These are phyloP conservation scores for Linnaemya vulpina DNA, from an alignment of 2,888 invertebrate genomes.

Conservation along the genomic window DNA sequence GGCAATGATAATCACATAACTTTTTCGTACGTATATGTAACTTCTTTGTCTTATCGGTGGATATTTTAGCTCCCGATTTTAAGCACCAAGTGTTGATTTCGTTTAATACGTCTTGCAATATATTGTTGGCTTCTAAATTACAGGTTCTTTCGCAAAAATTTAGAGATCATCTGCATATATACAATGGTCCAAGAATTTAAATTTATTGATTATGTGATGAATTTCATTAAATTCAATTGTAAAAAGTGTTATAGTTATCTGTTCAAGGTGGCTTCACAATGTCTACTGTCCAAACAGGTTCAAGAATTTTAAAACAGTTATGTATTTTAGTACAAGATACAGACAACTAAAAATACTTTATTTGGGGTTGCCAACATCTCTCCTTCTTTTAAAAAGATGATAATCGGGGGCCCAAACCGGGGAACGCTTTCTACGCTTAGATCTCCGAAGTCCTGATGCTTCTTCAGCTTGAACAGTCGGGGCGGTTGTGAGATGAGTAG, in stretches of 20 bases:
- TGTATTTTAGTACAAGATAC: not conserved
- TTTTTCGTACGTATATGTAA: constrained; percentile 55
- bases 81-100: constrained; percentile 38
- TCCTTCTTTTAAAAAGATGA: constrained; percentile 43
- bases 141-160: constrained; percentile 41
- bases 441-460: not conserved
- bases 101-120: constrained; percentile 36
- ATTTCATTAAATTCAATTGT: constrained; percentile 58
- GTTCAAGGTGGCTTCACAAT: too few species aligned
- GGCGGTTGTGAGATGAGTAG: not conserved
- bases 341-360: not conserved
- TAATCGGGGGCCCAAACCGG: constrained; percentile 47
- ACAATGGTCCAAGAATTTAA: constrained; percentile 53
- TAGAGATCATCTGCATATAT: constrained; percentile 70
- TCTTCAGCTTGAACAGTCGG: not conserved
- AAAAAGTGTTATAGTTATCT: too few species aligned
- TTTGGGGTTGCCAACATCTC: constrained; percentile 50
- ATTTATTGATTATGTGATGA: too few species aligned
- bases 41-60: constrained; percentile 55
- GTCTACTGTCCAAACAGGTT: too few species aligned
- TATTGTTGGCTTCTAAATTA: not conserved
- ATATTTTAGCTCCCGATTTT: constrained; percentile 58
- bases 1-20: not conserved
- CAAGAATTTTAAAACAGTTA: too few species aligned
- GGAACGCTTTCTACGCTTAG: constrained; percentile 31